A percentile compares a stretch with the other conserved stretches of the same genome.
Evolutionary conservation across 2,113 vertebrate species (phyloP).

Genomic region (Aphelocoma coerulescens): DNA sequence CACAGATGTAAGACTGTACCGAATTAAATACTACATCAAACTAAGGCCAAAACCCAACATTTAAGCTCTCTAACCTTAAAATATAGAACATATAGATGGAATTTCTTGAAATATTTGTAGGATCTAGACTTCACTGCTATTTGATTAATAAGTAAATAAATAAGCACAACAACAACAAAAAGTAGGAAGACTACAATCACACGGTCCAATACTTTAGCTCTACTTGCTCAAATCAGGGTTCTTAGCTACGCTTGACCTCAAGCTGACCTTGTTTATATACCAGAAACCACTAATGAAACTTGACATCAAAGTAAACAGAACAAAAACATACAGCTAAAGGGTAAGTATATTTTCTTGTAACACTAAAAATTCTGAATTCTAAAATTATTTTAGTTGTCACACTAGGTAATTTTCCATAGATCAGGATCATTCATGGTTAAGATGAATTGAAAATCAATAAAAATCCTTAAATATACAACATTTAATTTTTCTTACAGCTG

Average conservation of each 20-base stretch:
- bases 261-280: conserved; percentile 32
- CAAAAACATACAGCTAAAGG: conserved; percentile 10
- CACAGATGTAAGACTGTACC: not conserved
- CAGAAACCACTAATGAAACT: conserved; percentile 34
- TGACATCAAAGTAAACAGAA: conserved; percentile 63
- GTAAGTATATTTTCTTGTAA: not conserved
- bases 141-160: not conserved
- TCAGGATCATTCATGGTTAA: not conserved
- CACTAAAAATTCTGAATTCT: not conserved
- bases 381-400: not conserved
- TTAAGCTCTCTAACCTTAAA: not conserved
- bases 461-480: not conserved
- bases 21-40: not conserved
- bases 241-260: conserved; percentile 58
- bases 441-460: not conserved
- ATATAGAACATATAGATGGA: not conserved
- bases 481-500: not conserved
- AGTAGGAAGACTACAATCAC: not conserved
- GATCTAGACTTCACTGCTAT: not conserved
- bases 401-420: not conserved
- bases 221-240: conserved; percentile 28
- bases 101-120: not conserved
- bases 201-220: conserved; percentile 37
- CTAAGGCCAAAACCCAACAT: not conserved
- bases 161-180: not conserved